phyloP scores from a whole-genome alignment of 1,140 invertebrate species.

The Hyphantria cunea region DNA sequence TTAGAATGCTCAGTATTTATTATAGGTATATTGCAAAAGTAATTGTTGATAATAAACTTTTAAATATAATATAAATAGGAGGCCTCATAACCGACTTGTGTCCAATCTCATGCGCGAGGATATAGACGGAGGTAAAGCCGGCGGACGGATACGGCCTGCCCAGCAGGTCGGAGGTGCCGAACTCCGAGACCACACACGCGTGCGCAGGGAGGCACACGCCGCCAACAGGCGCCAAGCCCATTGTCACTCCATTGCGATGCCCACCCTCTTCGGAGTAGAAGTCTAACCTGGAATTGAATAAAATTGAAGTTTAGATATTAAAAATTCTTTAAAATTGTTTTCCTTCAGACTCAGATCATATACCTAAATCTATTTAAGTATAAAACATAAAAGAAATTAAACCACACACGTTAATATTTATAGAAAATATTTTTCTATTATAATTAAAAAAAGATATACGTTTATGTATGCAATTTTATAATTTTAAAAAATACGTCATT shows the following conservation, averaged over 20 bases:
- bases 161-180: conserved; percentile 86
- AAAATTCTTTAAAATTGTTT: neutral
- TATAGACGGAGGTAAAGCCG: conserved; percentile 90
- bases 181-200: conserved; percentile 89
- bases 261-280: conserved; percentile 88
- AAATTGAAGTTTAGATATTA: conserved; percentile 2
- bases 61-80: neutral
- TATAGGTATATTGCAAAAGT: too few species aligned
- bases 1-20: too few species aligned
- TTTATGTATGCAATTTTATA: too few species aligned
- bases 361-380: too few species aligned
- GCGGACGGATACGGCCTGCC: conserved; percentile 88
- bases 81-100: conserved; percentile 85
- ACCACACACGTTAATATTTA: too few species aligned
- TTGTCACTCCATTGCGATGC: conserved; percentile 86
- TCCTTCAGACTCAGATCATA: too few species aligned
- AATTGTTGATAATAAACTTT: too few species aligned
- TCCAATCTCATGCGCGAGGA: conserved; percentile 91
- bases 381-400: too few species aligned
- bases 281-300: conserved; percentile 83
- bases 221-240: conserved; percentile 89
- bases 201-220: conserved; percentile 88
- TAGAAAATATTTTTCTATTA: too few species aligned
- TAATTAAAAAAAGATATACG: too few species aligned
- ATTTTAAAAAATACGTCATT: too few species aligned